phyloP scores from a whole-genome alignment of 2,113 vertebrate species.

The Etia nguti region DNA sequence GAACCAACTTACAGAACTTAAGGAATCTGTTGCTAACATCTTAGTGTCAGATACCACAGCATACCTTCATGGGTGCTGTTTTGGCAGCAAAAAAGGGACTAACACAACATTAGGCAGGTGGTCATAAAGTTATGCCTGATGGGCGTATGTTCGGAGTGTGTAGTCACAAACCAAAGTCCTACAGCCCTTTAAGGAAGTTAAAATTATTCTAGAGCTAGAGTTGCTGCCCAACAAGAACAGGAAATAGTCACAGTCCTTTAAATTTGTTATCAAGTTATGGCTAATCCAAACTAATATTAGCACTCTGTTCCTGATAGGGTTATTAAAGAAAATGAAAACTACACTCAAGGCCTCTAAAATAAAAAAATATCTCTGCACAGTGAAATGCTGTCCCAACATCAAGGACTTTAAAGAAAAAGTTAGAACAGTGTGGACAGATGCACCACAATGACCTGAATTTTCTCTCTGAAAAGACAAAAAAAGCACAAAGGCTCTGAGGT shows the following conservation, averaged over 20 bases:
- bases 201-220: neutral
- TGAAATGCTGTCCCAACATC: neutral
- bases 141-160: neutral
- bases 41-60: neutral
- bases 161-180: neutral
- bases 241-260: neutral
- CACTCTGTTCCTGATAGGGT: neutral
- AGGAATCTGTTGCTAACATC: neutral
- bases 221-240: neutral
- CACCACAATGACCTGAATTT: neutral
- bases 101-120: neutral
- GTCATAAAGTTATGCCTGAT: neutral
- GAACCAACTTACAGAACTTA: neutral
- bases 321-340: neutral
- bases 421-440: neutral
- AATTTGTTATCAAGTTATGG: neutral
- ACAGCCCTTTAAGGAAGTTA: fast-evolving
- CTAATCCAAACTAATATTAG: neutral
- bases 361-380: neutral
- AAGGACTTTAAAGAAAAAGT: neutral
- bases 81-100: neutral
- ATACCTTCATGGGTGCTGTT: neutral
- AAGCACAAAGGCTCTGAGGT: neutral
- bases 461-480: neutral
- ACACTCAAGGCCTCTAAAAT: neutral